These are phyloP conservation scores for Tetragonisca angustula DNA, from an alignment of 2,888 invertebrate genomes.

Conservation along the genomic window DNA sequence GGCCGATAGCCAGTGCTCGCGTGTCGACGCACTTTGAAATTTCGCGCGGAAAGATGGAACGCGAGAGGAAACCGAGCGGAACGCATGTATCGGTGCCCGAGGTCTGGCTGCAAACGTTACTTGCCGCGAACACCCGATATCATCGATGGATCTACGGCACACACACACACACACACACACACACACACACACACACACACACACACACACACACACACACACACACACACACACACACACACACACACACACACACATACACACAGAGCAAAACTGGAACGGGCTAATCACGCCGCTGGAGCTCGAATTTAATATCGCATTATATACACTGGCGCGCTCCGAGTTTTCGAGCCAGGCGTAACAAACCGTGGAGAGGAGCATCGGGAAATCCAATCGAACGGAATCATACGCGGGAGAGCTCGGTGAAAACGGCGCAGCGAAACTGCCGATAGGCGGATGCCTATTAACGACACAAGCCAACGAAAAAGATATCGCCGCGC, in stretches of 20 bases:
- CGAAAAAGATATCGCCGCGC: constrained; percentile 26
- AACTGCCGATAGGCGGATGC: constrained; percentile 10
- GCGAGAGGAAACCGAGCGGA: background rate
- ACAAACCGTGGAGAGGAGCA: background rate
- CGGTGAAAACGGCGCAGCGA: background rate
- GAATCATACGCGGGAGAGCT: background rate
- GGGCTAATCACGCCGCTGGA: constrained; percentile 34
- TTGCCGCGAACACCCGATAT: constrained; percentile 35
- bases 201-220: too few relatives aligned
- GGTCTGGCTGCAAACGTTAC: constrained; percentile 23
- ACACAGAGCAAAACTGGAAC: background rate
- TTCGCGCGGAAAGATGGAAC: constrained; percentile 3
- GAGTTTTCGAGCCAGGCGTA: background rate
- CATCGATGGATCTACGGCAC: constrained; percentile 31
- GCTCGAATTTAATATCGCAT: constrained; percentile 35
- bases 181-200: too few relatives aligned
- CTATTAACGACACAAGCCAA: constrained; percentile 23
- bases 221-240: background rate
- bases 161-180: too few relatives aligned
- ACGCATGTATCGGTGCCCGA: background rate
- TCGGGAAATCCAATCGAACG: background rate
- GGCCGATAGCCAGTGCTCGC: background rate
- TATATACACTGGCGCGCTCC: background rate
- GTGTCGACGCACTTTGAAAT: constrained; percentile 6
- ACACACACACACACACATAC: too few relatives aligned